A percentile compares a stretch with the other conserved stretches of the same genome.
phyloP scores from a whole-genome alignment of 1,140 invertebrate genomes.

The Trichomalopsis sarcophagae region DNA sequence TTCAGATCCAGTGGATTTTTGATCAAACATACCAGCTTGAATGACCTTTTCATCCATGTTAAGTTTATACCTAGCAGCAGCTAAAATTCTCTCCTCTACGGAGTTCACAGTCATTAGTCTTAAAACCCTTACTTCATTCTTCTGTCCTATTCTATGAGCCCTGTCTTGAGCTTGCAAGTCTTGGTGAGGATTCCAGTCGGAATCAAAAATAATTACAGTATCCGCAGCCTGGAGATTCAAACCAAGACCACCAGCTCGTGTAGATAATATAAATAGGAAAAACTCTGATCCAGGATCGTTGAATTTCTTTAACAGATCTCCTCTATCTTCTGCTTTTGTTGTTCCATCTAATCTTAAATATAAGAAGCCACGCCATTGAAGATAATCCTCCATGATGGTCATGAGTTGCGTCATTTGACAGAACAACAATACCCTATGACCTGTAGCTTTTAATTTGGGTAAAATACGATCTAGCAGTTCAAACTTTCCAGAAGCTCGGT shows the following conservation, averaged over 20 bases:
- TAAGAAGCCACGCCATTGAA: conserved; percentile 89
- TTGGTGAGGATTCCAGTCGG: conserved; percentile 99
- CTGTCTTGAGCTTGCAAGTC: conserved; percentile 99
- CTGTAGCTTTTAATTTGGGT: conserved; percentile 93
- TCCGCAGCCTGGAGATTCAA: conserved; percentile 98
- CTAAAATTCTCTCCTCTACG: conserved; percentile 97
- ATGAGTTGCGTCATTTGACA: conserved; percentile 99
- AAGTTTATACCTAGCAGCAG: conserved; percentile 93
- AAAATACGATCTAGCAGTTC: conserved; percentile 97
- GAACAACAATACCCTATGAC: conserved; percentile 96
- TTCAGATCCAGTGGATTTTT: conserved; percentile 98
- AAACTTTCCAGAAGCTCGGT: conserved; percentile 97
- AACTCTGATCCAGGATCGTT: conserved; percentile 93
- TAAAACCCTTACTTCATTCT: conserved; percentile 97
- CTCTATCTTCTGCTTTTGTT: conserved; percentile 98
- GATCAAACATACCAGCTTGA: conserved; percentile 99
- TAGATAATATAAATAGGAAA: conserved; percentile 97
- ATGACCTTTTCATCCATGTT: conserved; percentile 99
- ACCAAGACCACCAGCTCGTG: conserved; percentile 97
- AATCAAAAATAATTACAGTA: conserved; percentile 99
- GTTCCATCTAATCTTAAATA: conserved; percentile 92
- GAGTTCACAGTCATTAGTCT: conserved; percentile 98
- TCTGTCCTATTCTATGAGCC: conserved; percentile 99
- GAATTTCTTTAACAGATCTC: conserved; percentile 93
- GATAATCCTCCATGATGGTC: conserved; percentile 99